Evolutionary conservation across 1,140 invertebrate species (phyloP).

Genomic region (Drosophila leontia): DNA sequence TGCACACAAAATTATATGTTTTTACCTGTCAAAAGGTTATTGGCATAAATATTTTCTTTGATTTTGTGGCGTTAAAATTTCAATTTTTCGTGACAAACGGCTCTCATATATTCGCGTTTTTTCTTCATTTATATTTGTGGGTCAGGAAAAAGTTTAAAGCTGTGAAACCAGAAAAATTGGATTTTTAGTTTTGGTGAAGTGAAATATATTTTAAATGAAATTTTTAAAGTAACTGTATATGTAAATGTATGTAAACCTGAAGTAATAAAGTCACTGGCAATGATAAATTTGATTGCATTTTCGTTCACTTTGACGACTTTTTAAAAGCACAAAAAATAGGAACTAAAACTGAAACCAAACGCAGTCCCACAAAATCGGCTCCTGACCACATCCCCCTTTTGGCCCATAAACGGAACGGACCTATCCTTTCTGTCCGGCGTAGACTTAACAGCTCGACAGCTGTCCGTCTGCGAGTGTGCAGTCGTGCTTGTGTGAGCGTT

Average conservation of each 20-base stretch:
- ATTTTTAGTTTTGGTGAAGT: not conserved
- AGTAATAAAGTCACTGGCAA: not conserved
- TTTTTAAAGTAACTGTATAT: too few species aligned
- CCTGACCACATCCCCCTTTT: conserved; percentile 41
- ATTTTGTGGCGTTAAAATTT: conserved; percentile 65
- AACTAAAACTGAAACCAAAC: conserved; percentile 33
- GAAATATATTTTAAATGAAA: not conserved
- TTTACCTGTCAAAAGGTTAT: conserved; percentile 44
- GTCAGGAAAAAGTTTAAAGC: conserved; percentile 3
- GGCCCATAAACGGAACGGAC: conserved; percentile 24
- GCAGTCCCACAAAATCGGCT: conserved; percentile 53
- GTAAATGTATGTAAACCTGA: too few species aligned
- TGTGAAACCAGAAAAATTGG: not conserved
- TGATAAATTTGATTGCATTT: conserved; percentile 33
- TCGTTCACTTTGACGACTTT: conserved; percentile 4
- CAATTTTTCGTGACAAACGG: conserved; percentile 34
- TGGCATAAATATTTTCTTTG: conserved; percentile 68
- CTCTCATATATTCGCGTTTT: conserved; percentile 1
- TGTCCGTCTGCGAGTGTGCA: conserved; percentile 33
- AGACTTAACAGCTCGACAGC: conserved; percentile 73
- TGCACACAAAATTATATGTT: conserved; percentile 48
- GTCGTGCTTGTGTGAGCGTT: conserved; percentile 20
- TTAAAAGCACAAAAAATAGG: conserved; percentile 11
- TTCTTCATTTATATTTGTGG: conserved; percentile 3
- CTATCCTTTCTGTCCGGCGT: conserved; percentile 52